phyloP scores from a whole-genome alignment of 2,113 vertebrate genomes.

The Microcebus jonahi region DNA sequence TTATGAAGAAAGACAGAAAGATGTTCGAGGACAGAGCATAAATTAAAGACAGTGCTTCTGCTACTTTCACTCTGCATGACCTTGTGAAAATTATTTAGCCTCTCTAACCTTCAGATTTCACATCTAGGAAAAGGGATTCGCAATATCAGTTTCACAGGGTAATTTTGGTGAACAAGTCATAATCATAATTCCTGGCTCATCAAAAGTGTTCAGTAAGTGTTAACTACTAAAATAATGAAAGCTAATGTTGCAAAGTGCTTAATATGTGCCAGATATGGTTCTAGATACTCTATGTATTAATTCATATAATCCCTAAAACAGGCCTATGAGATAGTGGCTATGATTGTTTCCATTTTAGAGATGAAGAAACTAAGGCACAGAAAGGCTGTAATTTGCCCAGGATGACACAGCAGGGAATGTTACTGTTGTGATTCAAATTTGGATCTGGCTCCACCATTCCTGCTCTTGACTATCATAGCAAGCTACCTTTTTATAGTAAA shows the following conservation, averaged over 20 bases:
- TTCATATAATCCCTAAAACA: neutral
- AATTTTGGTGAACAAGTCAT: conserved; percentile 21
- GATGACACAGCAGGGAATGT: neutral
- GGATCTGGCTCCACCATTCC: neutral
- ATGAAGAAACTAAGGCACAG: conserved; percentile 5
- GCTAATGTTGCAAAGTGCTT: neutral
- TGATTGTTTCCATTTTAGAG: neutral
- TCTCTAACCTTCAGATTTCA: conserved; percentile 8
- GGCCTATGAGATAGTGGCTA: neutral
- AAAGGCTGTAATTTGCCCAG: neutral
- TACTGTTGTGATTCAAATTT: neutral
- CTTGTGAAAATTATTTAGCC: neutral
- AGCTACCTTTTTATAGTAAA: neutral
- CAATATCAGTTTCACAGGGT: neutral
- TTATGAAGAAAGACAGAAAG: neutral
- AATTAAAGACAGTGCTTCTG: neutral
- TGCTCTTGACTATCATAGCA: neutral
- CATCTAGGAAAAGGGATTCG: neutral
- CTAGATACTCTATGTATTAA: neutral
- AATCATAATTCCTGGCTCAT: neutral
- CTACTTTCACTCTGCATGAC: neutral
- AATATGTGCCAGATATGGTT: neutral
- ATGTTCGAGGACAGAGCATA: neutral
- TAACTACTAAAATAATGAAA: neutral
- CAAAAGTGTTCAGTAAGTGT: neutral